These are phyloP conservation scores for Samia ricini DNA, from an alignment of 1,140 invertebrate species.

Conservation along the genomic window DNA sequence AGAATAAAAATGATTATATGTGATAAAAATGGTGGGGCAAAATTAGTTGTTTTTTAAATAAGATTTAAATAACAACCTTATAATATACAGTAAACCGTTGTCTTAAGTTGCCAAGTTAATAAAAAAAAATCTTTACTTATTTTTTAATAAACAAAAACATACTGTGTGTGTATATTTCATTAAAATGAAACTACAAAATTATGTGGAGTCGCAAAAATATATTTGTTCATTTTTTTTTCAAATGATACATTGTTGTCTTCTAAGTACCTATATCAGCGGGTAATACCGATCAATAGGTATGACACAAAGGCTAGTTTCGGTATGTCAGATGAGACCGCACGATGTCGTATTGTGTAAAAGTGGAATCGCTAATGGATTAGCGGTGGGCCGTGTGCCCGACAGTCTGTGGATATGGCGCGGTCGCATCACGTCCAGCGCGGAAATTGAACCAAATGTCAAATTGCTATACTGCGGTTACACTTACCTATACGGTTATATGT, in stretches of 20 bases:
- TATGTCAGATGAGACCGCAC: background rate
- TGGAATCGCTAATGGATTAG: slow-evolving; percentile 69
- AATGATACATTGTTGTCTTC: background rate
- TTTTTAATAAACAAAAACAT: too few relatives aligned
- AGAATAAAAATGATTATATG: too few relatives aligned
- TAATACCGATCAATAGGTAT: background rate
- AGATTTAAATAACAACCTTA: too few relatives aligned
- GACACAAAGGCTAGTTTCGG: background rate
- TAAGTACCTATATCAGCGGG: background rate
- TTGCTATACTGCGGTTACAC: slow-evolving; percentile 35
- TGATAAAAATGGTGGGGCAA: too few relatives aligned
- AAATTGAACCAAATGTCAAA: slow-evolving; percentile 41
- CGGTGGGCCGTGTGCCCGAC: slow-evolving; percentile 36
- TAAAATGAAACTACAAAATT: too few relatives aligned
- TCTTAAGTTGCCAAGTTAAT: too few relatives aligned
- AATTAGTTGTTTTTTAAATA: too few relatives aligned
- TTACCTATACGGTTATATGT: too few relatives aligned
- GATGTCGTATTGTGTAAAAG: slow-evolving; percentile 48
- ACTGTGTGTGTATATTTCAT: too few relatives aligned
- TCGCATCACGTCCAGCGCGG: slow-evolving; percentile 20
- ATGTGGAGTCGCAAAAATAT: too few relatives aligned
- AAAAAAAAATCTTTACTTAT: too few relatives aligned
- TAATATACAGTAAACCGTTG: too few relatives aligned
- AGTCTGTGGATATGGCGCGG: slow-evolving; percentile 21
- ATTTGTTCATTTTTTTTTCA: background rate